A percentile compares a stretch with the other conserved stretches of the same genome.
These are phyloP conservation scores for Thyatira batis DNA, from an alignment of 2,888 invertebrate genomes.

Conservation along the genomic window DNA sequence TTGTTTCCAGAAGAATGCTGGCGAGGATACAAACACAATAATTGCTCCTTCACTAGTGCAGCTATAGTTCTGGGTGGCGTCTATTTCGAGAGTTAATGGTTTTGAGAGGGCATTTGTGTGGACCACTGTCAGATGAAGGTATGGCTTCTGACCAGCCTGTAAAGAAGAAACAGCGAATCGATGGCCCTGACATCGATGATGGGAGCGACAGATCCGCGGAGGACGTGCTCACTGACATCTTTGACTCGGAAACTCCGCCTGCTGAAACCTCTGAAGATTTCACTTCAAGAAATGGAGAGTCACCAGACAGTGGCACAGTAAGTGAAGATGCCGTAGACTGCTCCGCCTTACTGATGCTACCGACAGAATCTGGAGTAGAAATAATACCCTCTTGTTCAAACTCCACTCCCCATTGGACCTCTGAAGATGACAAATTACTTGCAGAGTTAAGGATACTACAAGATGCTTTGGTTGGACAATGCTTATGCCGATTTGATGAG, in stretches of 20 bases:
- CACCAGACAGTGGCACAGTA: conserved; percentile 76
- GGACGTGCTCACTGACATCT: conserved; percentile 71
- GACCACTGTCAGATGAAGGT: conserved; percentile 79
- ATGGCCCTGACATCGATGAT: conserved; percentile 83
- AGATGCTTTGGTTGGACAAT: conserved; percentile 87
- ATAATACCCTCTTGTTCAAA: conserved; percentile 72
- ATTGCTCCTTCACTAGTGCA: conserved; percentile 19
- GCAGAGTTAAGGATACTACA: conserved; percentile 84
- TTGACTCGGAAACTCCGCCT: conserved; percentile 63
- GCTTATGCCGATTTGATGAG: conserved; percentile 89
- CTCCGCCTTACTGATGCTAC: conserved; percentile 63
- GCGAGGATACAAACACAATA: conserved; percentile 35
- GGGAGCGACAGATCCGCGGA: conserved; percentile 77
- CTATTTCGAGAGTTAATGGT: conserved; percentile 79
- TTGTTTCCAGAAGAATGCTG: conserved; percentile 67
- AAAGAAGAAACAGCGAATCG: conserved; percentile 91
- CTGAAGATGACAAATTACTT: conserved; percentile 67
- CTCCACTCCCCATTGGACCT: conserved; percentile 58
- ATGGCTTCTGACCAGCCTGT: conserved; percentile 92
- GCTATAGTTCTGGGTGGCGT: conserved; percentile 18
- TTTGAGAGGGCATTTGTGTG: conserved; percentile 83
- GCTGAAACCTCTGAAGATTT: conserved; percentile 73
- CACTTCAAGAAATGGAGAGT: conserved; percentile 67
- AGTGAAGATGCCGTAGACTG: conserved; percentile 80
- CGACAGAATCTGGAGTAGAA: conserved; percentile 56